Conservation (phyloP, 2,888 invertebrate genomes). For the Eulithis testata region DNA sequence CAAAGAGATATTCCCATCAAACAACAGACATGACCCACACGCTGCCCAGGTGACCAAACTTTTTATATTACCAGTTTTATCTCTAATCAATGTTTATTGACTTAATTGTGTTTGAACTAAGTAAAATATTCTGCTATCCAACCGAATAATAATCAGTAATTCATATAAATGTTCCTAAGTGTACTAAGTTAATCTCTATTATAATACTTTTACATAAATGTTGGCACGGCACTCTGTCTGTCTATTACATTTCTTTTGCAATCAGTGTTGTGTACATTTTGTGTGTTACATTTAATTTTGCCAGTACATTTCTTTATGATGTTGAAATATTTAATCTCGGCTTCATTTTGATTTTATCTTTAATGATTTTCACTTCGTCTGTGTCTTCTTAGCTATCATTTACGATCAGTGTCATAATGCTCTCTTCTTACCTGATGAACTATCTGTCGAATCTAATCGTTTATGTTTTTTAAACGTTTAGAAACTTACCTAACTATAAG, state of each 20-base stretch:
- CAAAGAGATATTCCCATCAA: slow-evolving; percentile 91
- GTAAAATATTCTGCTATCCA: slow-evolving; percentile 21
- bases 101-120: slow-evolving; percentile 29
- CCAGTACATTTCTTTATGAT: slow-evolving; percentile 67
- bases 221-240: slow-evolving; percentile 76
- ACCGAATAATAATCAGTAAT: slow-evolving; percentile 27
- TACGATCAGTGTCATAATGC: slow-evolving; percentile 76
- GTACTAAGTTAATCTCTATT: slow-evolving; percentile 28
- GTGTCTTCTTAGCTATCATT: slow-evolving; percentile 81
- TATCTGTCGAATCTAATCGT: slow-evolving; percentile 48
- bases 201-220: slow-evolving; percentile 42
- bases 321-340: slow-evolving; percentile 70
- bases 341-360: slow-evolving; percentile 72
- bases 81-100: slow-evolving; percentile 42
- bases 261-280: slow-evolving; percentile 80
- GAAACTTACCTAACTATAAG: background rate
- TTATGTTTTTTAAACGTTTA: background rate
- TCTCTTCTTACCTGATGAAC: slow-evolving; percentile 72
- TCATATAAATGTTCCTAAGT: slow-evolving; percentile 18
- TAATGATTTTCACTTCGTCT: slow-evolving; percentile 74
- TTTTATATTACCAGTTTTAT: slow-evolving; percentile 42
- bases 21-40: slow-evolving; percentile 80
- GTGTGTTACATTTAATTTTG: slow-evolving; percentile 77
- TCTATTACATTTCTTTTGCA: slow-evolving; percentile 70
- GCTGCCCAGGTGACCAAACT: slow-evolving; percentile 84